Evolutionary conservation across 2,113 vertebrate genomes (phyloP), one percentile per base, ranked within the genome.

Genomic region (Corvus cornix): DNA sequence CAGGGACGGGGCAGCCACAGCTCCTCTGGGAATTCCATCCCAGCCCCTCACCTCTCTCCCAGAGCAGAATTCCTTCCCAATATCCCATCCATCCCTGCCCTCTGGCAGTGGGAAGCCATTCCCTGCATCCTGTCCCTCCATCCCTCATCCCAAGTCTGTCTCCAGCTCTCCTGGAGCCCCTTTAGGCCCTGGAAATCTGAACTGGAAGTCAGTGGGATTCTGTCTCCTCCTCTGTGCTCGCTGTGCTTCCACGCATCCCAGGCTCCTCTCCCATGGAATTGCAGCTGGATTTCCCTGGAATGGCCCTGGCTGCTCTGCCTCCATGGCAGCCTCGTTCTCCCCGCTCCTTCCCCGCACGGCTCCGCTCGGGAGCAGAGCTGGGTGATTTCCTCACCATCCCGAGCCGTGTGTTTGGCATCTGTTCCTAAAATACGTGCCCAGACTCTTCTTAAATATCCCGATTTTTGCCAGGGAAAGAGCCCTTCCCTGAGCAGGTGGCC

Each of bases 311-410:
- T 44, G 68, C 67, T 87, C 89, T 86, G 87, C 77, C 75, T 93
- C 84, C 87, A 70, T 14, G 24, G 5, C 53, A 77, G 85, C 94
- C 84, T 80, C 60, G 35, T 62, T 85, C 91, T 93, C 84, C 86
- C 35, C 18, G 6, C 24, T 83, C 80, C 68, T 70, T 35, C 85
- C 89, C 30, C 3, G 18, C 6, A 8, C 63, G 39, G 84, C 78
- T 73, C 33, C 11, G 10, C 88, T 82, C 5, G 1, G 41, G 72
- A 80, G 85, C 68, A n/a, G 16, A 17, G 72, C 89, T 35, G 70
- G 82, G 39, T 41, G 79, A 51, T 37, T 39, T 91, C 93, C 87
- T 60, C 77, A 43, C 89, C 93, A 69, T 51, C 84, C 77, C 9
- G 5, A 44, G 41, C 81, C 43, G 7, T 0, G 67, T 18, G 8